These are phyloP conservation scores for Chlorodrepanis virens DNA, from an alignment of 2,113 vertebrate species.

Conservation along the genomic window DNA sequence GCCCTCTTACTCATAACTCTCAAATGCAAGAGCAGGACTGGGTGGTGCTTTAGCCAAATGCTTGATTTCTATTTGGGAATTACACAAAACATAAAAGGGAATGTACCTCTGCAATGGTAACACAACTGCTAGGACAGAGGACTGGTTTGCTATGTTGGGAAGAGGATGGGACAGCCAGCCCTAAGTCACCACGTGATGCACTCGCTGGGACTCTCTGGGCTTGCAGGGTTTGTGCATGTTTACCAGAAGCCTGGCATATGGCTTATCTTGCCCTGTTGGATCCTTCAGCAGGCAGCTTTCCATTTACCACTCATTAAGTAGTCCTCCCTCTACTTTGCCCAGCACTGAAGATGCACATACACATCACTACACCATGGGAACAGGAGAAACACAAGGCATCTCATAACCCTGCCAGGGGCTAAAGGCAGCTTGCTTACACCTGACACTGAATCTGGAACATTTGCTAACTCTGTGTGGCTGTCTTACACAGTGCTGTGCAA, in stretches of 20 bases:
- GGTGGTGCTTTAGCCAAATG: background rate
- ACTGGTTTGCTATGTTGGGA: background rate
- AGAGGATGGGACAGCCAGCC: background rate
- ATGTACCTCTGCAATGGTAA: background rate
- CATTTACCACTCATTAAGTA: background rate
- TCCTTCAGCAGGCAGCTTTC: background rate
- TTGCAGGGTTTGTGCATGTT: background rate
- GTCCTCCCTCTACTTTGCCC: background rate
- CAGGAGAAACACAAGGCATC: background rate
- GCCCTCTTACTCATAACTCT: background rate
- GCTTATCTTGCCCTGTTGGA: background rate
- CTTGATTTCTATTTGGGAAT: background rate
- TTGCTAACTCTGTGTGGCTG: background rate
- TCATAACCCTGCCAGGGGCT: background rate
- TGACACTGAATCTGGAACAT: background rate
- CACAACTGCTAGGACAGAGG: background rate
- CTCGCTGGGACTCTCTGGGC: background rate
- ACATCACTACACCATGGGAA: background rate
- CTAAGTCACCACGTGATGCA: accelerated
- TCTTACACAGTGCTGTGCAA: background rate
- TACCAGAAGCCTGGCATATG: background rate
- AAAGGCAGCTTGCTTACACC: background rate
- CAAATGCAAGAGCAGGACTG: background rate
- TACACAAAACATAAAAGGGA: background rate
- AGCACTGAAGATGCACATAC: background rate